These are phyloP conservation scores for Volucella zonaria DNA, from an alignment of 2,888 invertebrate genomes.

Conservation along the genomic window DNA sequence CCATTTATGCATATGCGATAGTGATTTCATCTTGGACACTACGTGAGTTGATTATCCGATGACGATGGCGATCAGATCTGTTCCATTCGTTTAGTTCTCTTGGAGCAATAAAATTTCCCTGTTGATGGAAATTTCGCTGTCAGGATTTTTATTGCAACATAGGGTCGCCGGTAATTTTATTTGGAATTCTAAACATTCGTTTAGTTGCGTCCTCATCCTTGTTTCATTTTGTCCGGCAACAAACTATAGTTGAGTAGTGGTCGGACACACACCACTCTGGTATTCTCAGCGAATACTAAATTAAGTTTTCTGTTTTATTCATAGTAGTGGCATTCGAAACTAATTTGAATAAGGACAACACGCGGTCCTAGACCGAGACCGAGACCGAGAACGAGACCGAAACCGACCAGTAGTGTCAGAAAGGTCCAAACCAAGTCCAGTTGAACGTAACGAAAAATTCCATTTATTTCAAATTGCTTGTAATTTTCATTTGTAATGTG, in stretches of 20 bases:
- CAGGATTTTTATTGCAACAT: slow-evolving; percentile 69
- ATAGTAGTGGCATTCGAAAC: slow-evolving; percentile 55
- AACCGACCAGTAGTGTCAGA: too few relatives aligned
- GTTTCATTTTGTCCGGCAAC: background rate
- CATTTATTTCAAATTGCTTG: slow-evolving; percentile 69
- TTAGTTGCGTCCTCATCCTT: slow-evolving; percentile 53
- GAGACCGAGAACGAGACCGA: background rate
- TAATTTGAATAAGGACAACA: slow-evolving; percentile 62
- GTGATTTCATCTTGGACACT: slow-evolving; percentile 80
- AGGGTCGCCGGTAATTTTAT: slow-evolving; percentile 58
- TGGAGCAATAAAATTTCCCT: slow-evolving; percentile 64
- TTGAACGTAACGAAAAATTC: slow-evolving; percentile 53
- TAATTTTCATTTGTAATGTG: slow-evolving; percentile 61
- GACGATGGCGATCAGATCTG: slow-evolving; percentile 37
- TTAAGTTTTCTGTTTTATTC: slow-evolving; percentile 60
- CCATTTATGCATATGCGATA: slow-evolving; percentile 80
- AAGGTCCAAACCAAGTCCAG: slow-evolving; percentile 14
- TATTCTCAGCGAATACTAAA: slow-evolving; percentile 70
- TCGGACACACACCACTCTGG: background rate
- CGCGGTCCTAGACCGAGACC: background rate
- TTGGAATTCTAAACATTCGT: slow-evolving; percentile 73
- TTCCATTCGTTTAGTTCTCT: background rate
- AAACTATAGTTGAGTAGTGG: background rate
- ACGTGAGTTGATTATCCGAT: slow-evolving; percentile 74
- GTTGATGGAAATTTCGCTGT: slow-evolving; percentile 72